Evolutionary conservation across 2,113 vertebrate species (phyloP).

Genomic region (Tragelaphus imberbis): DNA sequence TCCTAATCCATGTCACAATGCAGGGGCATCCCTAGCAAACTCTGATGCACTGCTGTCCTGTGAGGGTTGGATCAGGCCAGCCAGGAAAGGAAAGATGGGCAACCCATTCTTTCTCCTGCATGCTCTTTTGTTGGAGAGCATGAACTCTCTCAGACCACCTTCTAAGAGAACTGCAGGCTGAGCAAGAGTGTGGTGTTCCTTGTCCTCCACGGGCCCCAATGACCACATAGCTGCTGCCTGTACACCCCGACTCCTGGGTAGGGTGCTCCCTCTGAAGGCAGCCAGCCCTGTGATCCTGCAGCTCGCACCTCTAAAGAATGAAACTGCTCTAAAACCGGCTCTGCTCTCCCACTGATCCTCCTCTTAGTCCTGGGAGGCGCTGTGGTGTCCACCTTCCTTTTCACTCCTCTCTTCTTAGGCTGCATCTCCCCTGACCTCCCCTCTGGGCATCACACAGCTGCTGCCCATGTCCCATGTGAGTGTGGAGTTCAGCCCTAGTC

Average conservation of each 20-base stretch:
- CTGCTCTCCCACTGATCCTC: background rate
- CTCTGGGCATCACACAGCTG: background rate
- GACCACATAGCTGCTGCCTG: background rate
- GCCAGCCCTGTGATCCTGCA: background rate
- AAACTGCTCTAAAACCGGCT: fast-evolving
- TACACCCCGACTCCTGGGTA: background rate
- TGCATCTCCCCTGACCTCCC: background rate
- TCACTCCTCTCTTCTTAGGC: background rate
- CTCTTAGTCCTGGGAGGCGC: background rate
- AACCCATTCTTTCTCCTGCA: background rate
- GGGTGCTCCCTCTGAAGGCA: background rate
- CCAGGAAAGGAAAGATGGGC: background rate
- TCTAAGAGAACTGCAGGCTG: background rate
- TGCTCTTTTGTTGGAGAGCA: background rate
- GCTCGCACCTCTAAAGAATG: background rate
- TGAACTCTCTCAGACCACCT: background rate
- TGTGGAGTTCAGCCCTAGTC: background rate
- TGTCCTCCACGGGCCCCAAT: background rate
- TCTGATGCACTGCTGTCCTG: background rate
- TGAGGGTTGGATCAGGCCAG: background rate
- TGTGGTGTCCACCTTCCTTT: background rate
- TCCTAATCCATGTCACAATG: background rate
- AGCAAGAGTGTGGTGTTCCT: background rate
- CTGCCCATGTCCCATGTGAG: background rate
- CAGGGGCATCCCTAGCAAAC: fast-evolving